A percentile compares a stretch with the other conserved stretches of the same genome.
phyloP scores from a whole-genome alignment of 2,113 vertebrate species.

The Lamprologus ornatipinnis region DNA sequence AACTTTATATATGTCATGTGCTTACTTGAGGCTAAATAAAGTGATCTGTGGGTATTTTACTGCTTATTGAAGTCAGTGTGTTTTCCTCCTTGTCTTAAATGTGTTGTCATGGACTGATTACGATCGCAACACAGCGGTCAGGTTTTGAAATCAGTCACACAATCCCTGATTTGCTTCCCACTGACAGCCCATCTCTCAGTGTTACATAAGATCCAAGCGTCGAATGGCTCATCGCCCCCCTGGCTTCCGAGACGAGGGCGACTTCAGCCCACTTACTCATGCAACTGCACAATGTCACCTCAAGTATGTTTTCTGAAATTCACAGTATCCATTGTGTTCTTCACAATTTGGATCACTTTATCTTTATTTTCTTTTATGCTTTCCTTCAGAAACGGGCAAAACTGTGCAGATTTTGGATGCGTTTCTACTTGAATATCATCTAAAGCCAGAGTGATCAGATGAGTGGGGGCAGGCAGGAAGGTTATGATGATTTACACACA shows the following conservation, averaged over 20 bases:
- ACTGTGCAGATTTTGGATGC: not conserved
- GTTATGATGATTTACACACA: not conserved
- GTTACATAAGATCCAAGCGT: slow-evolving; percentile 55
- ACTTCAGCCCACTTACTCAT: slow-evolving; percentile 50
- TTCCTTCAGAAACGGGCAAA: not conserved
- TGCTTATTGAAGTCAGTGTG: slow-evolving; percentile 32
- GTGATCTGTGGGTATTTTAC: slow-evolving; percentile 57
- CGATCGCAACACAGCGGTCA: not conserved
- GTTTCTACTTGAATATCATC: not conserved
- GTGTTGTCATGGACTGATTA: slow-evolving; percentile 9
- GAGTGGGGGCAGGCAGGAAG: not conserved
- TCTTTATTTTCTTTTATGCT: not conserved
- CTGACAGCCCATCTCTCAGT: slow-evolving; percentile 23
- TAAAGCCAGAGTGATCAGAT: not conserved
- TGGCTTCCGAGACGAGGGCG: slow-evolving; percentile 39
- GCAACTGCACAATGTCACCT: slow-evolving; percentile 53
- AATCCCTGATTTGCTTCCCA: slow-evolving; percentile 36
- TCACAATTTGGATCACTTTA: not conserved
- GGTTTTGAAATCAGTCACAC: slow-evolving; percentile 41
- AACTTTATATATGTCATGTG: slow-evolving; percentile 48
- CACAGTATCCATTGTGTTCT: not conserved
- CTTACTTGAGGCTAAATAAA: slow-evolving; percentile 70
- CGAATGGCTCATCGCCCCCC: slow-evolving; percentile 37
- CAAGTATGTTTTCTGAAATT: not conserved
- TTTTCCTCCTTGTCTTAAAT: slow-evolving; percentile 16